A percentile compares a stretch with the other conserved stretches of the same genome.
Conservation (phyloP, 2,888 invertebrate genomes). For the Silvanus unidentatus region DNA sequence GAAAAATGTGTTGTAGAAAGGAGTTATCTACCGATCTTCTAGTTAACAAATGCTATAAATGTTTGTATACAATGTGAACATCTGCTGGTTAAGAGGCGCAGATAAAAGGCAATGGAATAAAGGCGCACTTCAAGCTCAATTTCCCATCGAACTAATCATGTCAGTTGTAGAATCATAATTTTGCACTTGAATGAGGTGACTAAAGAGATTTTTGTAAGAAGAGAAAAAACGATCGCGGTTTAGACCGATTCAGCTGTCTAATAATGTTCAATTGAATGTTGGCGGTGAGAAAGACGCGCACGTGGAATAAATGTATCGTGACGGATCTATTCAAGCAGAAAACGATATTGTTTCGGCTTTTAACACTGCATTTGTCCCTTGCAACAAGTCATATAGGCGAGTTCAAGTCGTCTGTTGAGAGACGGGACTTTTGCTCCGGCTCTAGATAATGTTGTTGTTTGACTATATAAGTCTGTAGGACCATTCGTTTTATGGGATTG, state of each 20-base stretch:
- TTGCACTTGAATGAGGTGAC: too few relatives aligned
- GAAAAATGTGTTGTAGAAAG: too few relatives aligned
- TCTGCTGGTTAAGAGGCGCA: too few relatives aligned
- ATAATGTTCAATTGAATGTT: slow-evolving; percentile 2
- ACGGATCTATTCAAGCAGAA: slow-evolving; percentile 10
- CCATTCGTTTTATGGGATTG: background rate
- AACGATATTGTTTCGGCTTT: slow-evolving; percentile 14
- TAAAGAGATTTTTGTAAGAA: too few relatives aligned
- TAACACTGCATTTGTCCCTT: slow-evolving; percentile 9
- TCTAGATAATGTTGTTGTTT: background rate
- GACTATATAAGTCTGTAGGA: background rate
- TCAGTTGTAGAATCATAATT: too few relatives aligned
- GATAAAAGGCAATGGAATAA: background rate
- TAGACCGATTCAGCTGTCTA: too few relatives aligned
- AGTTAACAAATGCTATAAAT: too few relatives aligned
- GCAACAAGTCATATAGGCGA: too few relatives aligned
- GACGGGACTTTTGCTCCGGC: background rate
- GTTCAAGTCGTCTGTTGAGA: background rate
- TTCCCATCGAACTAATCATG: too few relatives aligned
- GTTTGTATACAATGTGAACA: too few relatives aligned
- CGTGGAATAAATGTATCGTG: slow-evolving; percentile 10
- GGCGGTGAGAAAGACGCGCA: slow-evolving; percentile 6
- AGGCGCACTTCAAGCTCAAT: slow-evolving; percentile 4
- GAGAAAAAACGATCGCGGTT: too few relatives aligned
- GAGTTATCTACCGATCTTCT: too few relatives aligned